Evolutionary conservation across 2,888 invertebrate genomes (phyloP), one percentile per base, ranked within the genome.

Genomic region (Orthosia gracilis): DNA sequence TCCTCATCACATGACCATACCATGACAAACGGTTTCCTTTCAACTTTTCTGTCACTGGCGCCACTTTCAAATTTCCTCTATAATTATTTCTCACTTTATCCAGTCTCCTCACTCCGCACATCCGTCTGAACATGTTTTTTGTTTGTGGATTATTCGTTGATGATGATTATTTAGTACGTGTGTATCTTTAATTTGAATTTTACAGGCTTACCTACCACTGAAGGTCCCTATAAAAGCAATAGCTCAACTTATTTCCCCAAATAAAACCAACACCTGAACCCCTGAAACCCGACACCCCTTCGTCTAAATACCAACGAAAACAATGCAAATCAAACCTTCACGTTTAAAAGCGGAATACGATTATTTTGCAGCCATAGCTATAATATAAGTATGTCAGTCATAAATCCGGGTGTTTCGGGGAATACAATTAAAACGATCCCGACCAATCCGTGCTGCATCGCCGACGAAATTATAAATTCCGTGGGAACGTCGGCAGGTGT

Each of bases 401-500:
- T 93, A 94, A 94, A 95, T 94, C 94, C 92, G 89, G 91, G 91
- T 94, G 91, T 93, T 86, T 91, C 90, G 87, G 91, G 92, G 95
- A 94, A 95, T 94, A 95, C 94, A 94, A 95, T 95, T 95, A 95
- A 91, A 91, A 89, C 91, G 94, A 92, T 92, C 93, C 87, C 91
- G 89, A 89, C 88, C 92, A 92, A 94, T 94, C 94, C 94, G 89
- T 87, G 85, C 88, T 85, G 88, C 88, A 87, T 83, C 86, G 87
- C 73, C 88, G 87, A 86, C 83, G 85, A 90, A 94, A 95, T 95
- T 95, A 95, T 95, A 92, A 94, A 95, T 95, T 95, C 95, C 91
- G 88, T 95, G 95, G 94, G 95, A 95, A 93, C 91, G 94, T 91
- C 93, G 95, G 92, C 95, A 95, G 95, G 95, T 95, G 95, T 89